phyloP scores from a whole-genome alignment of 2,888 invertebrate species.

The Caenorhabditis japonica region DNA sequence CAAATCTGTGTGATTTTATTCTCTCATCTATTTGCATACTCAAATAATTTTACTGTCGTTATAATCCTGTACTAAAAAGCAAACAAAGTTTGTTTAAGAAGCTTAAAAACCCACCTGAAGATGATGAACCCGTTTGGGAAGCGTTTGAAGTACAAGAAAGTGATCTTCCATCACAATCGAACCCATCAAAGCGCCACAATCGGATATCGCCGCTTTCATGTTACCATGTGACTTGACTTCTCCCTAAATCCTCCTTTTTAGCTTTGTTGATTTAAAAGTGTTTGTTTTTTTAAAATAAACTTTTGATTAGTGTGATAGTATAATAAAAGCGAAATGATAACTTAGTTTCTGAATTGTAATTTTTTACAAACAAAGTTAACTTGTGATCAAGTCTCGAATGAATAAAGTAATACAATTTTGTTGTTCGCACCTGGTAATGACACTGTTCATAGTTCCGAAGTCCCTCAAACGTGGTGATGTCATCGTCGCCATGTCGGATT shows the following conservation, averaged over 20 bases:
- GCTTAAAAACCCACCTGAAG: conserved; percentile 53
- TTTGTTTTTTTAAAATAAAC: no score
- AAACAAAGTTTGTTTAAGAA: conserved; percentile 15
- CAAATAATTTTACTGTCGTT: neutral
- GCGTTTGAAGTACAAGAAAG: conserved; percentile 75
- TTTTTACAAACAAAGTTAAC: no score
- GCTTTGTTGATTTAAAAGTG: neutral
- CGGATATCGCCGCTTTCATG: conserved; percentile 73
- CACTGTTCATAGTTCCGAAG: conserved; percentile 62
- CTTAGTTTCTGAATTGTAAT: no score
- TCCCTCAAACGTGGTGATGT: conserved; percentile 56
- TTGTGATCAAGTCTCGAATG: no score
- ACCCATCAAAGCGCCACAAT: conserved; percentile 73
- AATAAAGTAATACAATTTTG: no score
- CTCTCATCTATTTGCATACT: neutral
- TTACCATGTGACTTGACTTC: conserved; percentile 60
- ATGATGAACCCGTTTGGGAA: conserved; percentile 68
- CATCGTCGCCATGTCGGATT: conserved; percentile 61
- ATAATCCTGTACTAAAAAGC: conserved; percentile 10
- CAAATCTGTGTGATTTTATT: neutral
- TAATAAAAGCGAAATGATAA: no score
- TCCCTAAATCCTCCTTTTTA: conserved; percentile 24
- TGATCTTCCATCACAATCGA: conserved; percentile 74
- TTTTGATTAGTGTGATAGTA: no score
- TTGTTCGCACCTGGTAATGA: conserved; percentile 64